Evolutionary conservation across 2,113 vertebrate species (phyloP), one percentile per base, ranked within the genome.

Genomic region (Pelecanus crispus): DNA sequence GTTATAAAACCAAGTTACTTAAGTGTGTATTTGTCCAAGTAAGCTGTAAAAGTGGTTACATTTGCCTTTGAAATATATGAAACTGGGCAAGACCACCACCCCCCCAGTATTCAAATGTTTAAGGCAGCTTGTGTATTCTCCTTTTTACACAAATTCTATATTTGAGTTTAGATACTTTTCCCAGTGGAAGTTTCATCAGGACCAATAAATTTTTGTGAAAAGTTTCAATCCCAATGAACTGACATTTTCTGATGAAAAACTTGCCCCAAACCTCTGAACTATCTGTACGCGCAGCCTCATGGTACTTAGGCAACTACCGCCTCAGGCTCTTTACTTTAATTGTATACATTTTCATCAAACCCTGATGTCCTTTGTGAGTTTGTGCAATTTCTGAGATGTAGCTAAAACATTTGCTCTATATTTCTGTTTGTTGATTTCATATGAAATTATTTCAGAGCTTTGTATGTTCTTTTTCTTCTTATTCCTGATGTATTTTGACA

Each of bases 251-350:
- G 78, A 96, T 93, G 15, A 87, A 91, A 96, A 91, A 42, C 56
- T 59, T 91, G 85, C 85, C 85, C 65, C 88, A 95, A 93, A 95
- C 50, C 90, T 85, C 94, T 91, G 84, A 93, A 85, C 90, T 94
- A 75, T 94, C 94, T 93, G 70, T 75, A 28, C 0, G 2, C 63
- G 59, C 31, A 67, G 17, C 50, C 74, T 92, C 21, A 2, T 74
- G 71, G 49, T 63, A 29, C 56, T 89, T 12, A 26, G 32, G 20
- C 55, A 63, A 58, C n/a, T 56, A 55, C 56, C 6, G 65, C 91
- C 86, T 83, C 40, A 52, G 90, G 93, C 68, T 61, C 52, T 75
- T 86, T 47, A 13, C 67, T 91, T 77, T 95, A 96, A 97, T 75
- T 90, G 24, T 84, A 50, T 52, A 86, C 11, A 58, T 92, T 84